Base-by-base conservation (phyloP, 2,113 vertebrate genomes). In the Corvus hawaiiensis region DNA sequence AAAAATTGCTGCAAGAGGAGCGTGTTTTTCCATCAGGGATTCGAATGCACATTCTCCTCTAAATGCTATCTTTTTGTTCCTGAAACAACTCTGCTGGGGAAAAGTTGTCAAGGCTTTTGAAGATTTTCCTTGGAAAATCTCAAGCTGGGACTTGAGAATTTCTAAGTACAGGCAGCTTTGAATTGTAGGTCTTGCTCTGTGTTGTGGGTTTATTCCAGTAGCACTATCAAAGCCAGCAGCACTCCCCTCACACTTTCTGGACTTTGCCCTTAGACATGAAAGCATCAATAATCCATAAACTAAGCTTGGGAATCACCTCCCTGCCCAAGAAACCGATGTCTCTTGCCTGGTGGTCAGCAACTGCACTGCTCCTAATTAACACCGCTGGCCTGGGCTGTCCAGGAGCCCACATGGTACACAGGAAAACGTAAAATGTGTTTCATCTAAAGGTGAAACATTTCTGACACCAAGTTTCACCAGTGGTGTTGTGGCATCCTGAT, bases 331-430 rank as follows among this genome's bases (percentile, higher is more conserved):
- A 19, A 13, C 8, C 5, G 13, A 27, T 16, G 66, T 37, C 44
- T 72, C 51, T 13, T 74, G 46, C 33, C 58, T 52, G 43, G 26
- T 62, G 78, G 26, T 62, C 76, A 90, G 80, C 24, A 81, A 14
- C 27, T 61, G 16, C 39, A n/a, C 52, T 68, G 39, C 54, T 80
- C 46, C 44, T 84, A 1, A 35, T 17, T 51, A 71, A 27, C 3
- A 3, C 5, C 6, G 2, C 44, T 15, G 51, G 16, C 7, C 11
- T 3, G 3, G 23, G 17, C 51, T 89, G 68, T 3, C 43, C 32
- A 43, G 49, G 75, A 20, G 5, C 19, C 49, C 33, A 32, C 0
- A 0, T 1, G 27, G 37, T 6, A 5, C 19, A 4, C 3, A 73
- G 24, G 48, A 55, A 39, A 33, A 74, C 20, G 7, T 20, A 35